Base-by-base conservation (phyloP, 30 jellyfish, hydroid and myxozoan species). In the Aurelia sp. region DNA sequence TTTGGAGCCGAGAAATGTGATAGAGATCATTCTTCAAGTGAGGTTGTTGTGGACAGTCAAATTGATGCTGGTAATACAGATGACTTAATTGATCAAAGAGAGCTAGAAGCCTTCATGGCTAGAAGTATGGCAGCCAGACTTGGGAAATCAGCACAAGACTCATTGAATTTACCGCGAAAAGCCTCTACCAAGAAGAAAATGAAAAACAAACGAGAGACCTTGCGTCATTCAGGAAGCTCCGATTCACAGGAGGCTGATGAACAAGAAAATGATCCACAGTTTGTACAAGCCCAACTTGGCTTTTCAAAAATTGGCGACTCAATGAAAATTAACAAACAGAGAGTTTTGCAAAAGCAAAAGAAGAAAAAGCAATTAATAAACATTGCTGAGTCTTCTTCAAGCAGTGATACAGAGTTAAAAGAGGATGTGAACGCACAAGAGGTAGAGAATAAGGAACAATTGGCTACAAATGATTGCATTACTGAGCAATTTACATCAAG, bases 131-230 rank as follows among this genome's bases (percentile, higher is more conserved):
- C 75, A 67, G 93, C 75, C 30, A 59, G 80, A 64, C 87, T 76
- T 13, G 94, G 87, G 15, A 67, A 67, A 33, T 73, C 88, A 59
- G 94, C 94, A 4, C 88, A 85, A 47, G 94, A 85, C 62, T 85
- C 94, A 1, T 51, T 85, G 44, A 63, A 74, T 72, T 66, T 85
- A 44, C 94, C 94, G 8, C 76, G 94, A 11, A 74, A 76, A 53
- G 88, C 88, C 6, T 73, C 88, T 50, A 84, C 87, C 47, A 85
- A 73, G 40, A 85, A 73, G 78, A 75, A 85, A 52, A 41, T 85
- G 64, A 85, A 85, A 74, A 82, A 73, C 27, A 85, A 75, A 57
- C 57, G 86, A 16, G 84, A 72, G 57, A 82, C 59, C 13, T 24
- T 82, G 31, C 72, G 61, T 68, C 82, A 75, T 13, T 27, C 24